A percentile compares a stretch with the other conserved stretches of the same genome.
These are phyloP conservation scores for Orthosia incerta DNA, from an alignment of 2,888 invertebrate species.

Conservation along the genomic window DNA sequence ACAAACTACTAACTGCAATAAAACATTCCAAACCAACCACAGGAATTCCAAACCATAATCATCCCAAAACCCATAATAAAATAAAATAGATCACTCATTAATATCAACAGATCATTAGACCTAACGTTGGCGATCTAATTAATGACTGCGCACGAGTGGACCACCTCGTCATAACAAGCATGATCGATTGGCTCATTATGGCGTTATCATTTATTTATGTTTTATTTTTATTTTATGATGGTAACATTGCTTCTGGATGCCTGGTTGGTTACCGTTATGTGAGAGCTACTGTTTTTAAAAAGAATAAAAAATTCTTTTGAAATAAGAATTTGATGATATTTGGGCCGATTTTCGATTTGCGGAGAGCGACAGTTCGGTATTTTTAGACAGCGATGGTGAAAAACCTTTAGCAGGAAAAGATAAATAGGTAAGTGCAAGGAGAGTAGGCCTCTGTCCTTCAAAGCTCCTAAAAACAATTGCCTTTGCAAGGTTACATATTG, in stretches of 20 bases:
- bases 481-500: neutral
- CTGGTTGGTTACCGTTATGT: slow-evolving; percentile 54
- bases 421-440: neutral
- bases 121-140: slow-evolving; percentile 78
- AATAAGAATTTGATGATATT: neutral
- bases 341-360: neutral
- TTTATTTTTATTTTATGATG: slow-evolving; percentile 44
- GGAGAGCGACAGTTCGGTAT: neutral
- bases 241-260: slow-evolving; percentile 62
- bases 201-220: slow-evolving; percentile 66
- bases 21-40: slow-evolving; percentile 21
- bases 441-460: neutral
- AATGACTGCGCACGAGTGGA: slow-evolving; percentile 74
- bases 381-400: neutral
- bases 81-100: slow-evolving; percentile 62
- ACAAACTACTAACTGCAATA: slow-evolving; percentile 7
- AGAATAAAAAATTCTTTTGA: neutral
- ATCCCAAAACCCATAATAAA: slow-evolving; percentile 34
- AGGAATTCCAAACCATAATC: slow-evolving; percentile 22
- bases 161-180: slow-evolving; percentile 78
- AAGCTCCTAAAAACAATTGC: neutral
- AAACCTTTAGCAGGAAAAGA: neutral
- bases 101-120: slow-evolving; percentile 70
- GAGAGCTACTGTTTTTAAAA: slow-evolving; percentile 44
- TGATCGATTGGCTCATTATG: slow-evolving; percentile 73